These are phyloP conservation scores for Coelinius sp. DNA, from an alignment of 2,888 invertebrate species.

Conservation along the genomic window DNA sequence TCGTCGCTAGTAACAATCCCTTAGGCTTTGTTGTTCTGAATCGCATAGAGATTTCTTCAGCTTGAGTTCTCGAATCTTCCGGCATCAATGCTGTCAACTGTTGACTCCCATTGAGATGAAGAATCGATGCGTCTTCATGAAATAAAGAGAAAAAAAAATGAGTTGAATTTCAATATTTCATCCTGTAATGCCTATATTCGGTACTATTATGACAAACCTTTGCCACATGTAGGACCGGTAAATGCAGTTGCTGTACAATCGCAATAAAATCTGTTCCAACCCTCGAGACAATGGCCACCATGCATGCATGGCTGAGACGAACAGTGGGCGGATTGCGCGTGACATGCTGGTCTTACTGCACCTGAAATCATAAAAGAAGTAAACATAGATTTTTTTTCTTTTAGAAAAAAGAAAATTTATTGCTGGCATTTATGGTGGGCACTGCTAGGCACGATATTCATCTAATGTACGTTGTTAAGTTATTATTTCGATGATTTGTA, in stretches of 20 bases:
- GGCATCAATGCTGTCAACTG: conserved; percentile 84
- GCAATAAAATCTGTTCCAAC: conserved; percentile 95
- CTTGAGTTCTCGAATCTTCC: conserved; percentile 86
- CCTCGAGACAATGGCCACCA: conserved; percentile 89
- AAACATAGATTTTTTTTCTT: background rate
- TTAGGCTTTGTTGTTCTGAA: conserved; percentile 88
- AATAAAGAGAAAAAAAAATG: background rate
- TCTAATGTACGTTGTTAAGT: conserved; percentile 2
- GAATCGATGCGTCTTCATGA: conserved; percentile 83
- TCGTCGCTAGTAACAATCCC: conserved; percentile 84
- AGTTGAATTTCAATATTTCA: background rate
- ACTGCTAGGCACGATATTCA: background rate
- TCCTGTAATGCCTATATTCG: background rate
- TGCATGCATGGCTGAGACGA: conserved; percentile 91
- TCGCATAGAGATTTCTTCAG: conserved; percentile 89
- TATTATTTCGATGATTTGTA: background rate
- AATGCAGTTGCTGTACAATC: conserved; percentile 92
- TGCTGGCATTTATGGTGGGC: background rate
- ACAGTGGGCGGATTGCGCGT: conserved; percentile 85
- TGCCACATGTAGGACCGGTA: conserved; percentile 92
- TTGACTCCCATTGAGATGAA: conserved; percentile 91
- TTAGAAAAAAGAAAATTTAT: background rate
- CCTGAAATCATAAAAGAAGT: conserved; percentile 72
- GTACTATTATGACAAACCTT: conserved; percentile 73
- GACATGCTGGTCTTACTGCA: conserved; percentile 89